Percentiles rank a stretch among this genome's conserved stretches.
phyloP scores from a whole-genome alignment of 2,888 invertebrate species.

The Apotomis capreana region DNA sequence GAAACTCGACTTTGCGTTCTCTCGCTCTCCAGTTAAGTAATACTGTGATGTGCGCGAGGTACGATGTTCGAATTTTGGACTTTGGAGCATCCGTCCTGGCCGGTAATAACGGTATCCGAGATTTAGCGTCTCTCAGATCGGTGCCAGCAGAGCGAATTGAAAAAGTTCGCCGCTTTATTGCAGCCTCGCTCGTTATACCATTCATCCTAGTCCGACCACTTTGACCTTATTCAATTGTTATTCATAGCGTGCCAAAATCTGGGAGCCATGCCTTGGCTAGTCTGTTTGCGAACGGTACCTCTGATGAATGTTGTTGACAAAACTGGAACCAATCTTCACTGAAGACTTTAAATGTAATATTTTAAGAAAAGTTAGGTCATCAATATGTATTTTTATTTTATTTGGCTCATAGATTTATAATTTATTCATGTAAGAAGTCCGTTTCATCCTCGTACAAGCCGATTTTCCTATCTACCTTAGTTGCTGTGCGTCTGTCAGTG shows the following conservation, averaged over 20 bases:
- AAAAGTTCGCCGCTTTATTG: constrained; percentile 30
- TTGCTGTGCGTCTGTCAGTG: too few species aligned
- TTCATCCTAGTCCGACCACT: constrained; percentile 1
- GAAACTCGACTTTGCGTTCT: not conserved
- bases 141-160: constrained; percentile 29
- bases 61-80: too few species aligned
- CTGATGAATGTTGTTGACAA: constrained; percentile 19
- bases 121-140: not conserved
- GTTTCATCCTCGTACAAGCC: too few species aligned
- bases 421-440: too few species aligned
- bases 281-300: not conserved
- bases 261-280: not conserved
- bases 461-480: too few species aligned
- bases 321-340: not conserved
- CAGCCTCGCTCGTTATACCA: constrained; percentile 24
- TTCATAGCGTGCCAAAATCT: constrained; percentile 27
- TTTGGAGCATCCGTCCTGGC: too few species aligned
- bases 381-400: too few species aligned
- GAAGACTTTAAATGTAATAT: not conserved
- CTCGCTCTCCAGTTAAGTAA: not conserved
- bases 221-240: constrained; percentile 31
- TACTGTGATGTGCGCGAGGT: too few species aligned
- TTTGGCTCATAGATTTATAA: too few species aligned
- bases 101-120: not conserved
- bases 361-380: not conserved